A percentile compares a stretch with the other conserved stretches of the same genome.
phyloP scores from a whole-genome alignment of 2,113 vertebrate genomes.

The Psilopogon haemacephalus region DNA sequence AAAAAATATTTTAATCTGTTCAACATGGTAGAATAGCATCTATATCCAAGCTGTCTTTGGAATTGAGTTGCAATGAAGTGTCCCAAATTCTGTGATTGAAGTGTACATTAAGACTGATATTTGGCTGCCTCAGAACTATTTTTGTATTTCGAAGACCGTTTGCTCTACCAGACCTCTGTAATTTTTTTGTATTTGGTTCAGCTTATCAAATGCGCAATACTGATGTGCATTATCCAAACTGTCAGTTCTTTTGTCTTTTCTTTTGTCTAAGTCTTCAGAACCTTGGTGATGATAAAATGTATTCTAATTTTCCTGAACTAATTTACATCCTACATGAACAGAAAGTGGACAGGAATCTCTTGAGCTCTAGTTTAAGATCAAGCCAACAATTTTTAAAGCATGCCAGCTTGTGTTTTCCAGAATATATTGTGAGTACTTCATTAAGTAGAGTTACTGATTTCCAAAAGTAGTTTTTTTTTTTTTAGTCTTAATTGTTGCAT shows the following conservation, averaged over 20 bases:
- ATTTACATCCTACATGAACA: background rate
- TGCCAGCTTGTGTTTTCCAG: slow-evolving; percentile 39
- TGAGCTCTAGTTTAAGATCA: background rate
- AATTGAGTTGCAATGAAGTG: background rate
- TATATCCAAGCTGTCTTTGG: background rate
- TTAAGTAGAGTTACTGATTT: slow-evolving; percentile 41
- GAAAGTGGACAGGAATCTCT: background rate
- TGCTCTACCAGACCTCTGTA: background rate
- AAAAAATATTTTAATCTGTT: background rate
- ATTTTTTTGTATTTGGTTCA: background rate
- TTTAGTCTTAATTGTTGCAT: background rate
- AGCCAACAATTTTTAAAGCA: slow-evolving; percentile 24
- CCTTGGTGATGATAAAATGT: background rate
- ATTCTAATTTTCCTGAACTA: background rate
- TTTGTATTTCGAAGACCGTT: background rate
- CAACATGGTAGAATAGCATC: background rate
- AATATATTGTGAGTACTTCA: slow-evolving; percentile 27
- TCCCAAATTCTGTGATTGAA: background rate
- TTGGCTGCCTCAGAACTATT: background rate
- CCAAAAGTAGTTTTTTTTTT: slow-evolving; percentile 55
- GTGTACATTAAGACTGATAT: background rate
- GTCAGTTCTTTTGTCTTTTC: background rate
- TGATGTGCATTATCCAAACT: background rate
- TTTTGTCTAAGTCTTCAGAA: background rate
- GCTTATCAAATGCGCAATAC: background rate